These are phyloP conservation scores for Trissolcus japonicus DNA, from an alignment of 2,888 invertebrate species.

Conservation along the genomic window DNA sequence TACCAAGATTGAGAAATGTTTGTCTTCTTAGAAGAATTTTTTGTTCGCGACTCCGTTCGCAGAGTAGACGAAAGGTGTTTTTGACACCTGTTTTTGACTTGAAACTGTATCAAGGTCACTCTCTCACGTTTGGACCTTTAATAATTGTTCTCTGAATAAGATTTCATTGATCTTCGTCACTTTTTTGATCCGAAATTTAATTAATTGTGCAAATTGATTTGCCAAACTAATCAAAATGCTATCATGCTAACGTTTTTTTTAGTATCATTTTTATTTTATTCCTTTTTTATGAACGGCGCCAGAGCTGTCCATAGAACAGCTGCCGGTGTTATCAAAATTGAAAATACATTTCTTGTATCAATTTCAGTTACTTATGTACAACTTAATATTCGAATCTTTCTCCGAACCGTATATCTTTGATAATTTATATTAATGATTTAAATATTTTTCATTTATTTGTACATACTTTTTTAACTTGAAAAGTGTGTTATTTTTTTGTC, in stretches of 20 bases:
- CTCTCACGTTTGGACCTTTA: background rate
- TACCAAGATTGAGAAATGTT: slow-evolving; percentile 15
- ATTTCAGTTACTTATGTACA: background rate
- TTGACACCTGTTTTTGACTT: slow-evolving; percentile 4
- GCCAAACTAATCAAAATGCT: no score
- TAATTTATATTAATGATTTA: no score
- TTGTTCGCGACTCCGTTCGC: background rate
- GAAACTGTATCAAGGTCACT: slow-evolving; percentile 13
- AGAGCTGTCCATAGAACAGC: no score
- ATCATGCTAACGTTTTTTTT: no score
- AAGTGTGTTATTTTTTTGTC: no score
- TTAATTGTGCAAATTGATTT: no score
- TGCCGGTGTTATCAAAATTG: no score
- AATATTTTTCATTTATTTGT: background rate
- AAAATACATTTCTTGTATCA: no score
- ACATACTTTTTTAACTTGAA: background rate
- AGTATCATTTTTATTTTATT: no score
- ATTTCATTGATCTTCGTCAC: background rate
- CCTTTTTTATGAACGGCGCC: no score
- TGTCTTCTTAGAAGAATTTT: slow-evolving; percentile 16
- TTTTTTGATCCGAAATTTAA: no score
- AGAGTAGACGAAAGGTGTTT: background rate
- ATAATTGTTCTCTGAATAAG: background rate
- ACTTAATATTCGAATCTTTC: background rate
- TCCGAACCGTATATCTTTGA: no score